phyloP scores from a whole-genome alignment of 2,797 vertebrate species.

The Xenopus petersii region DNA sequence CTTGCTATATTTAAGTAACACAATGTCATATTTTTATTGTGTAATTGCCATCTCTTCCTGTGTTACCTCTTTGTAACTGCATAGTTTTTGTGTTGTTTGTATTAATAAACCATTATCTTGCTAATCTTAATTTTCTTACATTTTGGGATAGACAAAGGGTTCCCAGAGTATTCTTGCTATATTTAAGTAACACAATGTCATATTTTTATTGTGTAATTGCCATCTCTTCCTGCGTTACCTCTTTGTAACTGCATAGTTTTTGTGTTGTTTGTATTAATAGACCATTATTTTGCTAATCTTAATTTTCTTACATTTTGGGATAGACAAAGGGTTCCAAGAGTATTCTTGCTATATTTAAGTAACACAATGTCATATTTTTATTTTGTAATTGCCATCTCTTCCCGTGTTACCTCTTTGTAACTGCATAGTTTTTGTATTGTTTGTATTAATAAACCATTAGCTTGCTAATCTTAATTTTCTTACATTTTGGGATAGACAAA shows the following conservation, averaged over 20 bases:
- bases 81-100: slow-evolving; percentile 37
- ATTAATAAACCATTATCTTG: too few relatives aligned
- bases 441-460: too few relatives aligned
- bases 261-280: too few relatives aligned
- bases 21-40: not conserved
- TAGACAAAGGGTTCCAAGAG: too few relatives aligned
- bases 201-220: not conserved
- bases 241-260: slow-evolving; percentile 63
- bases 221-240: slow-evolving; percentile 16
- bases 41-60: not conserved
- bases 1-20: not conserved
- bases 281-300: too few relatives aligned
- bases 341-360: too few relatives aligned
- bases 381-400: not conserved
- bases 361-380: not conserved
- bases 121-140: too few relatives aligned
- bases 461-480: too few relatives aligned
- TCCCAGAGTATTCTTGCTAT: too few relatives aligned
- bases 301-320: too few relatives aligned
- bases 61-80: slow-evolving; percentile 61
- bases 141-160: too few relatives aligned
- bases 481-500: too few relatives aligned
- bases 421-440: slow-evolving; percentile 51
- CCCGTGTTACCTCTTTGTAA: slow-evolving; percentile 57
- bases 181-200: not conserved